Evolutionary conservation across 2,888 invertebrate genomes (phyloP).

Genomic region (Aplocera efformata): DNA sequence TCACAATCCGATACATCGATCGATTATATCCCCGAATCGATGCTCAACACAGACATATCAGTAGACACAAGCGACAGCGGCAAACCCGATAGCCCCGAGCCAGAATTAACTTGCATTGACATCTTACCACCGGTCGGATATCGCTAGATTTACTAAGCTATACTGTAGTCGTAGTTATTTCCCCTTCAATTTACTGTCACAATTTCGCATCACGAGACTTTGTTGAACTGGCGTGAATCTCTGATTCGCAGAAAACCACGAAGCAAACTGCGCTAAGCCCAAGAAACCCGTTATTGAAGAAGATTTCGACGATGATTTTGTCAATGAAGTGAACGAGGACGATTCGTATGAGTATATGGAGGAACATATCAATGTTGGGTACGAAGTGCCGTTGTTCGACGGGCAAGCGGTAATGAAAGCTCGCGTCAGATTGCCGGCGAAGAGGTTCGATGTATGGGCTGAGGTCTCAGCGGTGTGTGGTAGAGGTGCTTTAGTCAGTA

Average conservation of each 20-base stretch:
- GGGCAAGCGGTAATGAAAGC: slow-evolving; percentile 61
- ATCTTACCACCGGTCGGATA: slow-evolving; percentile 71
- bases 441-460: slow-evolving; percentile 71
- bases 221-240: no score
- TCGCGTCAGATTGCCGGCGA: slow-evolving; percentile 60
- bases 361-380: slow-evolving; percentile 48
- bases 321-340: slow-evolving; percentile 55
- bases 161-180: slow-evolving; percentile 35
- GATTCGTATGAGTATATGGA: slow-evolving; percentile 56
- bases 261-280: slow-evolving; percentile 33
- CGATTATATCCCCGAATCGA: slow-evolving; percentile 40
- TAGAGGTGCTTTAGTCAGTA: slow-evolving; percentile 61
- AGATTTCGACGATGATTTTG: slow-evolving; percentile 44
- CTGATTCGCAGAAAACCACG: slow-evolving; percentile 58
- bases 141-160: slow-evolving; percentile 57
- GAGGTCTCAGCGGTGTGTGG: slow-evolving; percentile 69
- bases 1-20: slow-evolving; percentile 35
- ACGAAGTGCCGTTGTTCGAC: slow-evolving; percentile 66
- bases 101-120: slow-evolving; percentile 64
- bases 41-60: slow-evolving; percentile 60
- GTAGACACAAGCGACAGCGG: slow-evolving; percentile 72
- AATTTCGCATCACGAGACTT: neutral
- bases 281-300: slow-evolving; percentile 33
- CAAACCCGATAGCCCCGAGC: slow-evolving; percentile 71
- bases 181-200: slow-evolving; percentile 1